Base-by-base conservation (phyloP, 2,888 invertebrate species). In the Uloborus plumipes region DNA sequence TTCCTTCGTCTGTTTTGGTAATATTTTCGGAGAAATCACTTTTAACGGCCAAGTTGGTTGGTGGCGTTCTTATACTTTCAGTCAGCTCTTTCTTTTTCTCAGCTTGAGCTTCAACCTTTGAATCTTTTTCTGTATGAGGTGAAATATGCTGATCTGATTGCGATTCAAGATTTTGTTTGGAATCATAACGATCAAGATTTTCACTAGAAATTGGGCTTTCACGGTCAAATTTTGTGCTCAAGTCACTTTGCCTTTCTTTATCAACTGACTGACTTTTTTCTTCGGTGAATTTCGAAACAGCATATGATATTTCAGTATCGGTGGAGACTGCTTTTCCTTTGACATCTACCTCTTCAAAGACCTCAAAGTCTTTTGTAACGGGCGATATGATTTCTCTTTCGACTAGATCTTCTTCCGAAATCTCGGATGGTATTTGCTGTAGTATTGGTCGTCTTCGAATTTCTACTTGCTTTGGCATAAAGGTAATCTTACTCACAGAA, bases 381-480 rank as follows among this genome's bases (percentile, higher is more conserved):
- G 76, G 82, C 18, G 81, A 72, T 18, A 26, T 20, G 14, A 77
- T 66, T 73, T 84, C 84, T 22, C 62, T 70, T 66, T 84, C 82
- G 20, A 84, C 82, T 18, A 82, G 49, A 20, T 85, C 81, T 80
- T 87, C 87, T 85, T 88, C 88, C 83, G 87, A 88, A 14, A 88
- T 87, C 82, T 87, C 86, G 18, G 86, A 86, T 18, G 86, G 86
- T n/a, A 85, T 85, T 39, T 86, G 85, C 26, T 80, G 74, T 15
- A 86, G 51, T 14, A 85, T 70, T 16, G 86, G 85, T 4, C 85
- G 62, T 55, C 67, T 78, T 13, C 70, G 89, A n/a, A 91, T 90
- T 87, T 91, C 91, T 3, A 88, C 88, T 69, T 90, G 90, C 53
- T 65, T 76, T 20, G 59, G 26, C 9, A 76, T 22, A 16, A 53